These are phyloP conservation scores for Stomorhina lunata DNA, from an alignment of 2,888 invertebrate genomes.

Conservation along the genomic window DNA sequence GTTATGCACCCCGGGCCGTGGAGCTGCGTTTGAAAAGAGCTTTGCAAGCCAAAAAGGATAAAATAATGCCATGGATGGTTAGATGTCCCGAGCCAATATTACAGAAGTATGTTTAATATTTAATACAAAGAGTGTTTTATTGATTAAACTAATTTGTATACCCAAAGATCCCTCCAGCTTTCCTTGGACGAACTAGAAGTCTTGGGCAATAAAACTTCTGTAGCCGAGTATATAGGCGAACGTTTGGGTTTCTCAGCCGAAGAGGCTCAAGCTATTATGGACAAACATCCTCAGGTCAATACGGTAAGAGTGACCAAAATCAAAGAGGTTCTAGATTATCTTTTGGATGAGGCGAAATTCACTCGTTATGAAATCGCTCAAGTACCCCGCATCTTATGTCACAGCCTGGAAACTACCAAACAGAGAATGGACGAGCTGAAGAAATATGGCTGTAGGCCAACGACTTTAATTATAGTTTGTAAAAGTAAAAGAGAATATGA, in stretches of 20 bases:
- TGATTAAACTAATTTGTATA: too few relatives aligned
- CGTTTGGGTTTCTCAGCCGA: constrained; percentile 81
- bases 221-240: constrained; percentile 81
- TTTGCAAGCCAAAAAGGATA: constrained; percentile 80
- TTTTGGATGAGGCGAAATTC: constrained; percentile 81
- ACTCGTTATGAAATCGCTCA: constrained; percentile 81
- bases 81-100: constrained; percentile 82
- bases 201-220: constrained; percentile 81
- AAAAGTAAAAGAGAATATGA: constrained; percentile 82
- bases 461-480: constrained; percentile 82
- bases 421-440: constrained; percentile 81
- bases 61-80: constrained; percentile 85
- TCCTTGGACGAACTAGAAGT: constrained; percentile 79
- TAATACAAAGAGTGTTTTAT: background rate
- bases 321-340: constrained; percentile 83
- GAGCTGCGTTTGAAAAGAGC: constrained; percentile 81
- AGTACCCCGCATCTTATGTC: constrained; percentile 82
- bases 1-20: constrained; percentile 82
- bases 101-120: constrained; percentile 80
- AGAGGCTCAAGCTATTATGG: constrained; percentile 81
- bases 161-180: constrained; percentile 77
- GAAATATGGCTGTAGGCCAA: constrained; percentile 80
- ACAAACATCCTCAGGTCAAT: constrained; percentile 81
- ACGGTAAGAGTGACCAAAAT: constrained; percentile 83
- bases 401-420: constrained; percentile 82